phyloP scores from a whole-genome alignment of 2,113 vertebrate species.

The Thalassoma bifasciatum region DNA sequence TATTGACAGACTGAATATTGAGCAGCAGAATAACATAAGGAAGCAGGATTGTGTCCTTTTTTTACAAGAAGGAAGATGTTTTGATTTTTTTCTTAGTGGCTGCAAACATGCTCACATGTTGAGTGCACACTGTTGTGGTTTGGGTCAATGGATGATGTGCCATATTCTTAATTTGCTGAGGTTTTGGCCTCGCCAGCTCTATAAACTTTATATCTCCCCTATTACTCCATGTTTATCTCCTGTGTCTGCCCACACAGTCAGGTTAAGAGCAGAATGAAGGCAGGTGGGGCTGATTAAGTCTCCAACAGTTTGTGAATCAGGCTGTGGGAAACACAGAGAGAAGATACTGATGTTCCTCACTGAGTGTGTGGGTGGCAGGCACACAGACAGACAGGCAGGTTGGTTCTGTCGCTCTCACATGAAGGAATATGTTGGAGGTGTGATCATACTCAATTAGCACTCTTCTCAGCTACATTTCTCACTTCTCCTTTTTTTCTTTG shows the following conservation, averaged over 20 bases:
- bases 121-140: too few relatives aligned
- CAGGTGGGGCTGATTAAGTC: background rate
- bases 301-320: conserved; percentile 40
- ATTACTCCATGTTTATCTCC: background rate
- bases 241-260: background rate
- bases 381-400: background rate
- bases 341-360: conserved; percentile 12
- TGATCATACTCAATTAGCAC: conserved; percentile 73
- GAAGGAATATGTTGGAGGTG: conserved; percentile 54
- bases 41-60: too few relatives aligned
- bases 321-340: conserved; percentile 1
- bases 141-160: too few relatives aligned
- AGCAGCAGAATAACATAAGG: too few relatives aligned
- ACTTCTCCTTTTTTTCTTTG: background rate
- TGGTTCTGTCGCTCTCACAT: conserved; percentile 23
- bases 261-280: background rate
- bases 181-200: too few relatives aligned
- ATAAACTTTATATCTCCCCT: background rate
- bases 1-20: background rate
- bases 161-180: too few relatives aligned
- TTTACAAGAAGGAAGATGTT: too few relatives aligned
- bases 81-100: too few relatives aligned
- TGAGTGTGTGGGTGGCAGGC: conserved; percentile 10
- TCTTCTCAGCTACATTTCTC: conserved; percentile 42
- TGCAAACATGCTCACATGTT: too few relatives aligned